These are phyloP conservation scores for Bothrops jararaca DNA, from an alignment of 2,113 vertebrate genomes.

Conservation along the genomic window DNA sequence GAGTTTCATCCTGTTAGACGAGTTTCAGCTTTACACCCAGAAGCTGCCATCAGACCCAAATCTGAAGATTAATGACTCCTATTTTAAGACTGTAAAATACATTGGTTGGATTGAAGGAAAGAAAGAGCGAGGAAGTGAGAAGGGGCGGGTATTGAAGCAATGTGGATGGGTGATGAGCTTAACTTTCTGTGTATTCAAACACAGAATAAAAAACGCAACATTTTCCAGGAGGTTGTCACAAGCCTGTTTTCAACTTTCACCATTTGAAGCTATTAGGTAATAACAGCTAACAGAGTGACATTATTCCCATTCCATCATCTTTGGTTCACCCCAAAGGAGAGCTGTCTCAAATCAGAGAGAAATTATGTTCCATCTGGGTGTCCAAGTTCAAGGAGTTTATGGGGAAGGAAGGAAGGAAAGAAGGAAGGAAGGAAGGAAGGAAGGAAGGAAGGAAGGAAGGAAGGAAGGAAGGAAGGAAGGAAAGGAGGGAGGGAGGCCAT, in stretches of 20 bases:
- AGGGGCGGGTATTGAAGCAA: neutral
- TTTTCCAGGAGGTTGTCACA: neutral
- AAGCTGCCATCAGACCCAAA: too few relatives aligned
- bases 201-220: neutral
- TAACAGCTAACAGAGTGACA: neutral
- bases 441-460: neutral
- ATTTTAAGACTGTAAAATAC: neutral
- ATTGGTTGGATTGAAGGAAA: neutral
- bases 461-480: neutral
- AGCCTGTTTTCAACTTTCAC: neutral
- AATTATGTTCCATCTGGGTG: neutral
- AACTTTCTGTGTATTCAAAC: neutral
- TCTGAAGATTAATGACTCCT: neutral
- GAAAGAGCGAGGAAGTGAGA: neutral
- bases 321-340: neutral
- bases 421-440: neutral
- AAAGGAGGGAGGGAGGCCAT: neutral
- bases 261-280: neutral
- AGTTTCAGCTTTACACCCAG: neutral
- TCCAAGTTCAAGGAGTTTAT: slow-evolving; percentile 11
- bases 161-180: neutral
- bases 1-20: neutral
- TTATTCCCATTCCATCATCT: neutral
- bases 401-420: neutral
- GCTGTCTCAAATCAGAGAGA: neutral